A percentile compares a stretch with the other conserved stretches of the same genome.
Conservation (phyloP, 1,140 invertebrate species). For the Drosophila tani region DNA sequence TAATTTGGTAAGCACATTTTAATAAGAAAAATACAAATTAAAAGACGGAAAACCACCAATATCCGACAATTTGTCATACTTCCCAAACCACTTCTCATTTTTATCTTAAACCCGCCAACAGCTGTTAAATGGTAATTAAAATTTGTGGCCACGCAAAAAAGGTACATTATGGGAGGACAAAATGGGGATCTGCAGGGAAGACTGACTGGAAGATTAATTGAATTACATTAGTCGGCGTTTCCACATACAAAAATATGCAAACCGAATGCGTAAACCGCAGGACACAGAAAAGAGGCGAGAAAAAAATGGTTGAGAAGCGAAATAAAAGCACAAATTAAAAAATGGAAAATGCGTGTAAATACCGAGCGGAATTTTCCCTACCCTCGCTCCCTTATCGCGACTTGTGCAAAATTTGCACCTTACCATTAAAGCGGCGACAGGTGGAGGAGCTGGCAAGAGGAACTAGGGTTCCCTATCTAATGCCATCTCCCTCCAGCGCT, state of each 20-base stretch:
- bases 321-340: slow-evolving; percentile 66
- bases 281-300: slow-evolving; percentile 14
- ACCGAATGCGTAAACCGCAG: slow-evolving; percentile 64
- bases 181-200: not conserved
- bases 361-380: slow-evolving; percentile 39
- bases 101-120: slow-evolving; percentile 7
- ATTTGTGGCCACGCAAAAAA: slow-evolving; percentile 46
- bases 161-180: not conserved
- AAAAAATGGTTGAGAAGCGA: slow-evolving; percentile 25
- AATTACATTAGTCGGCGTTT: slow-evolving; percentile 63
- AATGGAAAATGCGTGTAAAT: slow-evolving; percentile 73
- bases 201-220: slow-evolving; percentile 59
- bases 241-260: slow-evolving; percentile 65
- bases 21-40: no score
- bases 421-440: slow-evolving; percentile 55
- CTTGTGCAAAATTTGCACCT: slow-evolving; percentile 66
- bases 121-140: slow-evolving; percentile 66
- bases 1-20: no score
- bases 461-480: slow-evolving; percentile 7
- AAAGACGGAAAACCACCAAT: no score
- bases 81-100: not conserved
- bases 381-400: slow-evolving; percentile 37
- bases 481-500: slow-evolving; percentile 39
- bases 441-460: slow-evolving; percentile 29
- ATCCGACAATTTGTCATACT: no score